Evolutionary conservation across 2,113 vertebrate species (phyloP).

Genomic region (Stomatorhinus ivindoensis): DNA sequence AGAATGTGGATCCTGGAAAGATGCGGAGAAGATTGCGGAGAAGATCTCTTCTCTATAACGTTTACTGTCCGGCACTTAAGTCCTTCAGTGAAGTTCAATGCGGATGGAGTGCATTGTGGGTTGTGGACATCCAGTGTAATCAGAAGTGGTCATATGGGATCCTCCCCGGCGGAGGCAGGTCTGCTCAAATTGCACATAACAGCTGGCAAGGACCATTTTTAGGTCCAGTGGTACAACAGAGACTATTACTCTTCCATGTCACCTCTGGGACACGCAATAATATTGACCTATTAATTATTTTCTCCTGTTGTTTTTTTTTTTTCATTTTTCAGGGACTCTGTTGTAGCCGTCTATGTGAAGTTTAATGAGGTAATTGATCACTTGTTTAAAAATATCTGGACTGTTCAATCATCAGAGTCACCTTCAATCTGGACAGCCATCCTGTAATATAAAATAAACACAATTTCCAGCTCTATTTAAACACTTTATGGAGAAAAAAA

Average conservation of each 20-base stretch:
- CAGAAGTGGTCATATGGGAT: constrained; percentile 5
- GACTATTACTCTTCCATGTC: constrained; percentile 10
- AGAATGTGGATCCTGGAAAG: neutral
- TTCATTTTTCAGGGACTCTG: neutral
- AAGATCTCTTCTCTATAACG: neutral
- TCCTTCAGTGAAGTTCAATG: constrained; percentile 5
- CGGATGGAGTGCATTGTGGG: neutral
- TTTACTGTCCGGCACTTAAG: neutral
- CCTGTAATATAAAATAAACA: neutral
- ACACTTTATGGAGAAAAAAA: neutral
- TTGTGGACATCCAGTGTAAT: neutral
- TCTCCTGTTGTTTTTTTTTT: neutral
- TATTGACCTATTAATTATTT: constrained; percentile 10
- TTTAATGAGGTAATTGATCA: constrained; percentile 5
- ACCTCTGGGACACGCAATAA: constrained; percentile 6
- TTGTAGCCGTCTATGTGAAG: neutral
- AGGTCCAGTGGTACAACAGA: neutral
- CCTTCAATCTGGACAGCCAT: neutral
- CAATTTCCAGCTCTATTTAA: neutral
- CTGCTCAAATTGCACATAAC: constrained; percentile 1
- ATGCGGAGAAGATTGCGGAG: neutral
- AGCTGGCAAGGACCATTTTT: neutral
- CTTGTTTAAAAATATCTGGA: neutral
- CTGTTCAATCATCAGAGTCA: neutral
- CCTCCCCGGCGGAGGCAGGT: neutral